These are phyloP conservation scores for Aleiodes alternator DNA, from an alignment of 2,888 invertebrate species.

Conservation along the genomic window DNA sequence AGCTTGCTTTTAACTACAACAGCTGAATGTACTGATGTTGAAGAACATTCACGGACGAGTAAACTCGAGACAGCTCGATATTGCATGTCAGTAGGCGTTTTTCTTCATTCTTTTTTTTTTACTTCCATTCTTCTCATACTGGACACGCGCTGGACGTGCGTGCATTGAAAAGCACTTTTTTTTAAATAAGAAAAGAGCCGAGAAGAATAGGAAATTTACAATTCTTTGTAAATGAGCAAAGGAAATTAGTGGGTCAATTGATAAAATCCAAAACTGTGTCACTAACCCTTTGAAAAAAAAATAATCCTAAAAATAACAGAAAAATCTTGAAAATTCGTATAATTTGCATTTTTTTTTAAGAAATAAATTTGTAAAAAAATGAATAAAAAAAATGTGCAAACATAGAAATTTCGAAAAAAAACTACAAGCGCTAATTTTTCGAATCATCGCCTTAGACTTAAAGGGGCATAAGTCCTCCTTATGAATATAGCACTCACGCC, in stretches of 20 bases:
- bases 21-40: conserved; percentile 7
- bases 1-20: conserved; percentile 10
- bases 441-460: too few relatives aligned
- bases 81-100: conserved; percentile 6
- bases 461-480: too few relatives aligned
- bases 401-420: too few relatives aligned
- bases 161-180: not conserved
- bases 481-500: too few relatives aligned
- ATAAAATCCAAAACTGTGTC: conserved; percentile 10
- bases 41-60: conserved; percentile 22
- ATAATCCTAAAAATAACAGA: too few relatives aligned
- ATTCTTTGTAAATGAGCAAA: too few relatives aligned
- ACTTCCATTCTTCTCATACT: conserved; percentile 3
- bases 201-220: too few relatives aligned
- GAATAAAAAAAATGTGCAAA: too few relatives aligned
- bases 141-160: not conserved
- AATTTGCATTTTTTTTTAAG: too few relatives aligned
- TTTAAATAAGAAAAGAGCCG: not conserved
- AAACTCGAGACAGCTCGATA: conserved; percentile 30
- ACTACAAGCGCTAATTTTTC: too few relatives aligned
- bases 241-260: not conserved
- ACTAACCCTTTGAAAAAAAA: not conserved
- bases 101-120: not conserved
- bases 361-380: too few relatives aligned
- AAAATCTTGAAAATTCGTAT: too few relatives aligned